Evolutionary conservation across 2,797 vertebrate genomes (phyloP).

Genomic region (Oreortyx pictus): DNA sequence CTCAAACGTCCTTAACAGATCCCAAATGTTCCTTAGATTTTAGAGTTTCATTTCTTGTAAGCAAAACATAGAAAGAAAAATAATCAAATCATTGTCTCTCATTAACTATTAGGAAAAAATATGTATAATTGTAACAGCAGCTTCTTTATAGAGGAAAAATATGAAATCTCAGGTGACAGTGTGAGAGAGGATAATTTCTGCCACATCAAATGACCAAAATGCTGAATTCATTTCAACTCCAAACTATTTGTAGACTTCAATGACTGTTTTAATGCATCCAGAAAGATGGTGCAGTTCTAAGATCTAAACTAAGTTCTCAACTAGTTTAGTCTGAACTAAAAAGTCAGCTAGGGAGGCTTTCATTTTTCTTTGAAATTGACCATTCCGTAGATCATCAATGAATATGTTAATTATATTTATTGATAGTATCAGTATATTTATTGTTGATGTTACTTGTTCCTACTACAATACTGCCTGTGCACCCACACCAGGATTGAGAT

Average conservation of each 20-base stretch:
- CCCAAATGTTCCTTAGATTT: neutral
- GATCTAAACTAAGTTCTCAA: too few species aligned
- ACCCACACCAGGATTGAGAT: neutral
- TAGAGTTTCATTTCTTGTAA: neutral
- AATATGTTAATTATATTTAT: neutral
- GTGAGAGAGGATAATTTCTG: neutral
- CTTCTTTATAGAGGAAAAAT: neutral
- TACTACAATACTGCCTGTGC: neutral
- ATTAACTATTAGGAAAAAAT: neutral
- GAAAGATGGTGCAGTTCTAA: neutral
- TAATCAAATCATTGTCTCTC: neutral
- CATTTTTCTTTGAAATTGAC: neutral
- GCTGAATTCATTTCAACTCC: neutral
- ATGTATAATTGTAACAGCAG: fast-evolving
- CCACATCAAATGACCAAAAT: neutral
- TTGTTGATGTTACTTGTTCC: neutral
- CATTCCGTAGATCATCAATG: neutral
- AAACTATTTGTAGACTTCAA: neutral
- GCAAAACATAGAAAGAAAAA: neutral
- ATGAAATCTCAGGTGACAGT: neutral
- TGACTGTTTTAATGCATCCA: neutral
- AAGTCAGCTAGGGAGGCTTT: neutral
- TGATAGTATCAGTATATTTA: too few species aligned
- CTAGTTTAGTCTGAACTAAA: too few species aligned
- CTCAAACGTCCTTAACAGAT: neutral